Conservation (phyloP, 2,888 invertebrate species). For the Melieria picta region DNA sequence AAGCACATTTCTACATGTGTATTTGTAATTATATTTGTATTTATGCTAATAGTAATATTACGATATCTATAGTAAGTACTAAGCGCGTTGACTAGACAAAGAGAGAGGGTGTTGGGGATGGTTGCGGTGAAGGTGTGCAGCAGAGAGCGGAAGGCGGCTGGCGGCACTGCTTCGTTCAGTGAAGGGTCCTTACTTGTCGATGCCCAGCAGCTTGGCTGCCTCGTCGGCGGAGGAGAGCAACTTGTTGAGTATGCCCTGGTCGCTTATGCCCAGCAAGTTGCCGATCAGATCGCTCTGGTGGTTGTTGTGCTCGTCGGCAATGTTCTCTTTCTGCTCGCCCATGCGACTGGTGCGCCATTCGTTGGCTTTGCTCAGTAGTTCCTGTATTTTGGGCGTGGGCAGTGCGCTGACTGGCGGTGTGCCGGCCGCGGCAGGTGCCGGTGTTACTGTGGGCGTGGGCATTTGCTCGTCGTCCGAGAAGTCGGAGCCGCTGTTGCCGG, state of each 20-base stretch:
- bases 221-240: constrained; percentile 84
- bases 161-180: too few relatives aligned
- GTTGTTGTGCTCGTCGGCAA: constrained; percentile 49
- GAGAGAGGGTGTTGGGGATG: not conserved
- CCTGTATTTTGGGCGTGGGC: constrained; percentile 60
- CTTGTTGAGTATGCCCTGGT: constrained; percentile 85
- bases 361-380: constrained; percentile 59
- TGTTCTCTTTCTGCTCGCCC: constrained; percentile 62
- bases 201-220: constrained; percentile 87
- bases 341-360: constrained; percentile 58
- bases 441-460: constrained; percentile 41
- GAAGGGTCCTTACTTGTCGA: constrained; percentile 70
- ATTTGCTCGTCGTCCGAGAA: constrained; percentile 65
- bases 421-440: constrained; percentile 7
- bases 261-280: constrained; percentile 87
- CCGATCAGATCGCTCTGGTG: constrained; percentile 78
- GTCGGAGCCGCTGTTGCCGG: constrained; percentile 61
- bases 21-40: not conserved
- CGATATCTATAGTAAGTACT: not conserved
- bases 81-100: too few relatives aligned
- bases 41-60: not conserved
- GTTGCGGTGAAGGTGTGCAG: not conserved
- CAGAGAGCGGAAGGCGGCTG: too few relatives aligned
- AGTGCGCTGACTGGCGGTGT: not conserved
- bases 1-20: constrained; percentile 1